Conservation (phyloP, 2,113 vertebrate genomes). For the Calidris pugnax region DNA sequence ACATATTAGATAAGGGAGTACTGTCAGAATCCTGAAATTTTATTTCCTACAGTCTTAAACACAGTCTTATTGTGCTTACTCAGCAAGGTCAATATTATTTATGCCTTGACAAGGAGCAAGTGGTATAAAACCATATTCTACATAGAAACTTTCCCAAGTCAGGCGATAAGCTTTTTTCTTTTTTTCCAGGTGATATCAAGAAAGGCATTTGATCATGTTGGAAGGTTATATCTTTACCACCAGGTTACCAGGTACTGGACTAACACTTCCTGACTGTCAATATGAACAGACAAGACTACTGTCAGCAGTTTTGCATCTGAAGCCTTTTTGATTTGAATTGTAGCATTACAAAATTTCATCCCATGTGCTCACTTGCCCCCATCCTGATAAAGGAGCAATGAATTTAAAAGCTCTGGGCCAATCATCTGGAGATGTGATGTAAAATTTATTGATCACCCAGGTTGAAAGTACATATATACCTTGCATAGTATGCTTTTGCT, state of each 20-base stretch:
- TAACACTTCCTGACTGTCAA: background rate
- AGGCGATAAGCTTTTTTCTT: background rate
- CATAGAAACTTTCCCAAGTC: background rate
- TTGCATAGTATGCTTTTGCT: background rate
- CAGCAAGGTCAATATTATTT: background rate
- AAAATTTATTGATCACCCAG: background rate
- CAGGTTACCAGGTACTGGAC: background rate
- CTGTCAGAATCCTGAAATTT: background rate
- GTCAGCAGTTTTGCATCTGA: background rate
- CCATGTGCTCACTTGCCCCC: background rate
- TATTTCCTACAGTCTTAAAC: background rate
- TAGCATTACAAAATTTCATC: background rate
- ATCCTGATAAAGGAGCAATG: background rate
- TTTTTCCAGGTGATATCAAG: background rate
- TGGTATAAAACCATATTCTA: background rate
- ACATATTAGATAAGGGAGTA: background rate
- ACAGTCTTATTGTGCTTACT: background rate
- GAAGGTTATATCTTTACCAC: background rate
- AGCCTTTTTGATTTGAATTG: background rate
- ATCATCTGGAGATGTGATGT: background rate
- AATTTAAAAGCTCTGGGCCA: background rate
- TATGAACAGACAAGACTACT: background rate
- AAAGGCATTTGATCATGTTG: background rate
- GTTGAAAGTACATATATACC: background rate
- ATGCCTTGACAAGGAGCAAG: background rate